phyloP scores from a whole-genome alignment of 2,113 vertebrate genomes.

The Caretta caretta region DNA sequence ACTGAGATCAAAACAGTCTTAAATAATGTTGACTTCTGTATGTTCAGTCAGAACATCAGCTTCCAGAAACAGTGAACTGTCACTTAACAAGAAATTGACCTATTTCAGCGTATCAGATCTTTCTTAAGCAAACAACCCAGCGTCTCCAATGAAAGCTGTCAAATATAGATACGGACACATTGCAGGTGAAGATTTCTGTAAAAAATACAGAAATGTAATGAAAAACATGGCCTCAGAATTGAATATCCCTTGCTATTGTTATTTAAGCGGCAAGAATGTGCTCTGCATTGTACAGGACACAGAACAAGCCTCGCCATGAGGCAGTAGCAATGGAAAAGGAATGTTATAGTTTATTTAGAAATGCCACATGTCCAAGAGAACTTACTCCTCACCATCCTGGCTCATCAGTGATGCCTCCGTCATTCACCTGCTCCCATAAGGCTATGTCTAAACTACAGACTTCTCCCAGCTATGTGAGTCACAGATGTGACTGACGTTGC shows the following conservation, averaged over 20 bases:
- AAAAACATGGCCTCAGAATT: background rate
- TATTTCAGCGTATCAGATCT: background rate
- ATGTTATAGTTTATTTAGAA: background rate
- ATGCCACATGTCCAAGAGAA: background rate
- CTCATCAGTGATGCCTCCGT: background rate
- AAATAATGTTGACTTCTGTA: conserved; percentile 53
- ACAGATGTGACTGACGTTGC: background rate
- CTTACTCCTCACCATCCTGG: background rate
- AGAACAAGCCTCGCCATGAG: background rate
- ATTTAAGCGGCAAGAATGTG: background rate
- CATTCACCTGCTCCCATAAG: background rate
- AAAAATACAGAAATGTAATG: background rate
- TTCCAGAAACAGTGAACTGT: conserved; percentile 18
- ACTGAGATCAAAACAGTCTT: conserved; percentile 61
- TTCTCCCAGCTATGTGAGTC: background rate
- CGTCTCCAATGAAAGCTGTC: background rate
- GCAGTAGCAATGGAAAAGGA: background rate
- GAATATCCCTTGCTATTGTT: background rate
- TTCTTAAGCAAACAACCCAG: background rate
- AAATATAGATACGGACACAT: background rate
- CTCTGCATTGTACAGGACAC: background rate
- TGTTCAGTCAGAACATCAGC: conserved; percentile 42
- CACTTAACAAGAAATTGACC: background rate
- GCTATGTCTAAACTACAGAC: background rate
- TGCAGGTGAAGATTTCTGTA: background rate